Evolutionary conservation across 2,113 vertebrate genomes (phyloP), one percentile per base, ranked within the genome.

Genomic region (Prochilodus magdalenae): DNA sequence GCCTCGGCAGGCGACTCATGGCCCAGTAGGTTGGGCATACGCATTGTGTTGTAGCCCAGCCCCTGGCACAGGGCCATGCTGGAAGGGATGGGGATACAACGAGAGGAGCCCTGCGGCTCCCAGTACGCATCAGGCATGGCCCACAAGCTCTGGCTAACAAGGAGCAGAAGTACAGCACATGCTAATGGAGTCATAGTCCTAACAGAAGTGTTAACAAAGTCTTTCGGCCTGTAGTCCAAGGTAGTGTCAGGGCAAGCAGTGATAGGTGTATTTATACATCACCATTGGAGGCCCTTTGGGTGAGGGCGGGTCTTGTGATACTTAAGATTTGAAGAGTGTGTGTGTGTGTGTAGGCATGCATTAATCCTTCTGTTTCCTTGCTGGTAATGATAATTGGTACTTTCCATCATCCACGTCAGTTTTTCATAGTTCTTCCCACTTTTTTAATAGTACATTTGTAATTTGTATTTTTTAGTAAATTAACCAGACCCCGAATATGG

Each of bases 11-110:
- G 92, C 24, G 94, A 95, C 85, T 95, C 93, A 0, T 95, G 95
- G 71, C 93, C 94, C 91, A 97, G 91, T 85, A 96, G 87, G 91
- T 96, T 96, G 75, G 95, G 94, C 84, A 95, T 94, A 82, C 91
- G 84, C 94, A 96, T 96, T 67, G 91, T 93, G 0, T 91, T 81
- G 81, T 96, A 97, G 63, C 95, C 95, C 0, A 95, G 95, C 70
- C 95, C 90, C 0, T 95, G 93, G 90, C 95, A 96, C 44, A 97
- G 79, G 7, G 92, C 94, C 95, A 96, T 94, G 65, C 16, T 87
- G n/a, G 86, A 76, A 0, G 95, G 95, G 74, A 95, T 93, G 51
- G 91, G 86, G 2, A 86, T 89, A 86, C 95, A 95, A 71, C 89
- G 86, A 71, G 92, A 94, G 59, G 94, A 93, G 59, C 90, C 93